These are phyloP conservation scores for Lota lota DNA, from an alignment of 2,113 vertebrate species.

Conservation along the genomic window DNA sequence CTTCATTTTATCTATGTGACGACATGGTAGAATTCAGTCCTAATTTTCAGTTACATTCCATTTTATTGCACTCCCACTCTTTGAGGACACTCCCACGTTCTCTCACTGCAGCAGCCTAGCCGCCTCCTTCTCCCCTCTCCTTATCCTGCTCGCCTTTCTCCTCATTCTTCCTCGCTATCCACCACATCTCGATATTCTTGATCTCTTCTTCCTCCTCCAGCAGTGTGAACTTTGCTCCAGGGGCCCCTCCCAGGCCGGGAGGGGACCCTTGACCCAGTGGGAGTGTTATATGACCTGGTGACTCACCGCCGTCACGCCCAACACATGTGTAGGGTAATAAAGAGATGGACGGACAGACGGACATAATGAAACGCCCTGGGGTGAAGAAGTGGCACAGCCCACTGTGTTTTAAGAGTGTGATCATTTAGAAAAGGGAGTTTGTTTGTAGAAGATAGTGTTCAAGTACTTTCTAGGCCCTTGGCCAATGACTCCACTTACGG, in stretches of 20 bases:
- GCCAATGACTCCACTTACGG: too few relatives aligned
- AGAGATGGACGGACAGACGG: background rate
- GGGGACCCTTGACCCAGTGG: background rate
- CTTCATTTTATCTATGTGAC: background rate
- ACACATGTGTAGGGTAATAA: background rate
- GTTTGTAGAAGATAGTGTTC: too few relatives aligned
- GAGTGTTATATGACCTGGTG: background rate
- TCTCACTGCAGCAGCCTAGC: background rate
- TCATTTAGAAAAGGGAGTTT: too few relatives aligned
- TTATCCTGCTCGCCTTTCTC: background rate
- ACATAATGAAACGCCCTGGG: background rate
- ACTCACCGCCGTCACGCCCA: background rate
- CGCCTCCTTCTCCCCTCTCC: background rate
- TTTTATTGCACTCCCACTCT: too few relatives aligned
- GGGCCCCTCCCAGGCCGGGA: background rate
- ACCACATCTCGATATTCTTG: too few relatives aligned
- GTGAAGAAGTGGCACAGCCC: too few relatives aligned
- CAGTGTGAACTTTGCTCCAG: conserved; percentile 15
- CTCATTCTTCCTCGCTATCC: too few relatives aligned
- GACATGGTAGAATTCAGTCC: too few relatives aligned
- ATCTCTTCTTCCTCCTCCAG: background rate
- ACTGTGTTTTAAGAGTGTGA: too few relatives aligned
- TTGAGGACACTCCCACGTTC: background rate
- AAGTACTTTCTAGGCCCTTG: too few relatives aligned
- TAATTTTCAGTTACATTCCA: too few relatives aligned